Conservation (phyloP, 2,888 invertebrate genomes). For the Diachrysia chrysitis region DNA sequence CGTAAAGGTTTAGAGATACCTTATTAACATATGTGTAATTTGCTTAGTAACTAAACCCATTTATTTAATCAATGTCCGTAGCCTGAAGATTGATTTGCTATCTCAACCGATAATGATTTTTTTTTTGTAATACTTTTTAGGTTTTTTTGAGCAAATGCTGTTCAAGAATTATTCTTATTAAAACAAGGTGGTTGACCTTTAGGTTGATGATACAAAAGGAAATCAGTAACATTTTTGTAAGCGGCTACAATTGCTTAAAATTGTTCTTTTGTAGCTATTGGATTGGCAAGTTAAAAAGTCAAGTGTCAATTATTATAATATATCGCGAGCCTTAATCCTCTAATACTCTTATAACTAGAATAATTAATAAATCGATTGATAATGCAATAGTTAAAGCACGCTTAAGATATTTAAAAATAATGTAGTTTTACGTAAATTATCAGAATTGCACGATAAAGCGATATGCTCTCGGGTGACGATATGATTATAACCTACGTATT, state of each 20-base stretch:
- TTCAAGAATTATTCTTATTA: neutral
- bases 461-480: neutral
- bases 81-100: conserved; percentile 1
- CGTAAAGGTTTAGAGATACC: conserved; percentile 29
- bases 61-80: conserved; percentile 21
- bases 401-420: neutral
- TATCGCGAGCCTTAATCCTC: neutral
- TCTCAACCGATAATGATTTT: neutral
- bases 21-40: conserved; percentile 15
- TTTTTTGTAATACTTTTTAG: neutral
- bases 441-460: neutral
- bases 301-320: neutral
- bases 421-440: neutral
- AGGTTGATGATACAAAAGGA: neutral
- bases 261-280: neutral
- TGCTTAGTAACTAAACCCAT: conserved; percentile 15
- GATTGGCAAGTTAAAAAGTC: neutral
- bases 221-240: neutral
- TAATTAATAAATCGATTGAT: neutral
- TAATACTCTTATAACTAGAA: neutral
- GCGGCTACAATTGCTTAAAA: neutral
- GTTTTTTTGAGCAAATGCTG: neutral
- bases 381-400: neutral
- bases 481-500: neutral
- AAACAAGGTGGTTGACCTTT: neutral